Evolutionary conservation across 2,797 vertebrate genomes (phyloP).

Genomic region (Pseudochromis fuscus): DNA sequence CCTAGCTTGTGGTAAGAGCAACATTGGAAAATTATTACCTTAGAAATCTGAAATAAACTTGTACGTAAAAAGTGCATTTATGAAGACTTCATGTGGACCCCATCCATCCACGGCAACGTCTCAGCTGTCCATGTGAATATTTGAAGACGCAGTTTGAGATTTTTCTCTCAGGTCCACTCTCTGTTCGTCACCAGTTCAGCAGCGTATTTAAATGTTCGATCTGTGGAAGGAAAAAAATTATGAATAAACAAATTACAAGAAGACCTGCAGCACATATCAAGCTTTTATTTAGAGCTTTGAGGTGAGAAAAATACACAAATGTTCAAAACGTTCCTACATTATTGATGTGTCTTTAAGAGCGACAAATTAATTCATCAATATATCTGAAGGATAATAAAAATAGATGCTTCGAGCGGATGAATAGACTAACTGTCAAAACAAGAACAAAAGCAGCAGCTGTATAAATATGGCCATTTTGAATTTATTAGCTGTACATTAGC

Average conservation of each 20-base stretch:
- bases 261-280: background rate
- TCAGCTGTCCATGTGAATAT: background rate
- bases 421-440: no score
- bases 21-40: background rate
- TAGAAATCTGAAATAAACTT: background rate
- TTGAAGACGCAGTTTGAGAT: background rate
- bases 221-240: constrained; percentile 52
- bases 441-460: no score
- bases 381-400: no score
- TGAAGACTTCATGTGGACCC: background rate
- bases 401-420: no score
- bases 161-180: constrained; percentile 4
- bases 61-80: background rate
- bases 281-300: background rate
- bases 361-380: no score
- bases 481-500: no score
- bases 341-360: no score
- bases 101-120: background rate
- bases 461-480: no score
- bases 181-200: background rate
- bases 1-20: background rate
- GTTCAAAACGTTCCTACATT: no score
- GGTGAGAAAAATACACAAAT: background rate
- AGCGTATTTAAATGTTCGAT: constrained; percentile 38
- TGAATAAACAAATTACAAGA: background rate